Base-by-base conservation (phyloP, 2,113 vertebrate genomes). In the Calypte anna region DNA sequence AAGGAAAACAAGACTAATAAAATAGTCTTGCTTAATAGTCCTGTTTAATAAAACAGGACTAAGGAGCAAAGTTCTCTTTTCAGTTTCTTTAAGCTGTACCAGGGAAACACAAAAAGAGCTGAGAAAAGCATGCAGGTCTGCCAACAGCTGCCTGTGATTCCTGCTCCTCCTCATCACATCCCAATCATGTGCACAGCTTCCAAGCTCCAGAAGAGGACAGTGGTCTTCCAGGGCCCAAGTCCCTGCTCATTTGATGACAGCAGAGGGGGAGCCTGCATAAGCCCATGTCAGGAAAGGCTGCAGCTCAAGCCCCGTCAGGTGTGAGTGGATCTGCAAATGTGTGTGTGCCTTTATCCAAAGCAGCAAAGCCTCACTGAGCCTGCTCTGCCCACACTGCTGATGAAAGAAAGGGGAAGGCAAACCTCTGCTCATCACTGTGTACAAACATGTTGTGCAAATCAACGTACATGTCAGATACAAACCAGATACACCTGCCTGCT, bases 171-270 rank as follows among this genome's bases (percentile, higher is more conserved):
- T 31, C 30, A 27, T 23, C 5, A 3, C 54, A 43, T 5, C 54
- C 4, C 0, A 55, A 23, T 40, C 54, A 19, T 1, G 0, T 33
- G 38, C 28, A 5, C 50, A 48, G 14, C 18, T 57, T 50, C 57
- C 57, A 64, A 15, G 78, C 51, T 57, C 2, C 1, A 31, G 33
- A 58, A 30, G 31, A 10, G 24, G 48, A 22, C 19, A 22, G 0
- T 31, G 43, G 43, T 31, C 18, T 48, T 54, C 27, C 19, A 22
- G n/a, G 48, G 17, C 24, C 18, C 74, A 12, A 19, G 40, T 31
- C 53, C 55, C 69, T 36, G 28, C 40, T 48, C 20, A 3, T 50
- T 66, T 21, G 15, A 14, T 9, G 13, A 12, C 13, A 61, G 38
- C 38, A 18, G 50, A 2, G 4, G 31, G 33, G 20, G 23, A 38